Percentiles rank a stretch among this genome's conserved stretches.
Conservation (phyloP, 2,113 vertebrate species). For the Brienomyrus longianalis region DNA sequence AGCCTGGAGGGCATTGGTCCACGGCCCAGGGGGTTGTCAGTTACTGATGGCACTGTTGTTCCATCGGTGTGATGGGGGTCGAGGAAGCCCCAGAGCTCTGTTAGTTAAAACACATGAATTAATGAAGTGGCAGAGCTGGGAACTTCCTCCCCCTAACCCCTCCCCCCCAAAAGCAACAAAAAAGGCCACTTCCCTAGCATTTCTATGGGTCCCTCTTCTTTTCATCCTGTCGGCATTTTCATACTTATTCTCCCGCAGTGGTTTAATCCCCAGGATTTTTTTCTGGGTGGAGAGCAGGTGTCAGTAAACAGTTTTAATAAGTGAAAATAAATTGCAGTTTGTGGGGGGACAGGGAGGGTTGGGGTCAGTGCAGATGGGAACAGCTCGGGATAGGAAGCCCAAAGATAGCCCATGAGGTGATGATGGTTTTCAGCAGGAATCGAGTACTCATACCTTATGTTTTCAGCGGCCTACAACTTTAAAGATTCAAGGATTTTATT, state of each 20-base stretch:
- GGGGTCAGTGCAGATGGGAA: slow-evolving; percentile 35
- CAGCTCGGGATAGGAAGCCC: slow-evolving; percentile 16
- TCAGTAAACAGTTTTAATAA: slow-evolving; percentile 56
- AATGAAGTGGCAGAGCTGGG: slow-evolving; percentile 66
- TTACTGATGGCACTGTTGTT: slow-evolving; percentile 60
- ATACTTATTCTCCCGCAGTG: slow-evolving; percentile 52
- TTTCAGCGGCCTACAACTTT: neutral
- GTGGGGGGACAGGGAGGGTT: slow-evolving; percentile 35
- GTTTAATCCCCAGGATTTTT: slow-evolving; percentile 62
- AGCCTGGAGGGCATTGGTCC: slow-evolving; percentile 54
- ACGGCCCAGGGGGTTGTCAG: slow-evolving; percentile 58
- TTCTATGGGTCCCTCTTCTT: slow-evolving; percentile 61
- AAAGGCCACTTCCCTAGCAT: slow-evolving; percentile 60
- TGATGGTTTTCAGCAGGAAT: neutral
- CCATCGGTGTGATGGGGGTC: slow-evolving; percentile 51
- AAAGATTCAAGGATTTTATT: neutral
- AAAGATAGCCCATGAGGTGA: neutral
- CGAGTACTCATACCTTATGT: neutral
- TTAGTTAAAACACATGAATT: slow-evolving; percentile 66
- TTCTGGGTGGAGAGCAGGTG: slow-evolving; percentile 48
- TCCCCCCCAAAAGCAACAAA: slow-evolving; percentile 32
- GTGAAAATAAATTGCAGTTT: slow-evolving; percentile 28
- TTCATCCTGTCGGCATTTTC: slow-evolving; percentile 53
- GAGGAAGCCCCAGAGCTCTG: slow-evolving; percentile 52
- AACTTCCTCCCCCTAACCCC: slow-evolving; percentile 54